Base-by-base conservation (phyloP, 1,140 invertebrate species). In the Sinonovacula constricta region DNA sequence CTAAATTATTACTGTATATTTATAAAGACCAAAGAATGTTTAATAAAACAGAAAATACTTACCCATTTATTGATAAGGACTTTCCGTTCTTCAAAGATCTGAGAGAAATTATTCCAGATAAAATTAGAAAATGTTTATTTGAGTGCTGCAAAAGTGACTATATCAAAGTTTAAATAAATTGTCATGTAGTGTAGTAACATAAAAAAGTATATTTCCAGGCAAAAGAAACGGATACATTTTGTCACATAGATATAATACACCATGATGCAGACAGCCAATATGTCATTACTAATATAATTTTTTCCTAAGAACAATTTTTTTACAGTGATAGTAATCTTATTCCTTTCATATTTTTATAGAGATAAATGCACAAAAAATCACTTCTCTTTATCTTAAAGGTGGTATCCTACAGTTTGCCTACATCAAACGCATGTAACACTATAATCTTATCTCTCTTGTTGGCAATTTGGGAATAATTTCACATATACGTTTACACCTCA, bases 11-110 rank as follows among this genome's bases (percentile, higher is more conserved):
- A 57, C 14, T 57, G 7, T 57, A n/a, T 57, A 12, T 57, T 57
- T 22, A 57, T 57, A 24, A 57, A 24, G 24, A 57, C 14, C 7
- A 24, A 7, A 57, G 26, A 57, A 57, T 49, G 10, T 49, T 49
- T 49, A n/a, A 49, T n/a, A 49, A n/a, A 49, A 49, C n/a, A 12
- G 10, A 12, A 49, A 18, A 39, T 18, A 81, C 83, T 82, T 78
- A 91, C 90, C 90, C 90, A 91, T 90, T 91, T 91, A 62, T 76
- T 82, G 24, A 90, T 82, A 12, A 91, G 66, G 30, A 80, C 78
- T 78, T 82, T 83, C 81, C 90, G 87, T 82, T 91, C 90, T 80
- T 91, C 88, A 88, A 88, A 91, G 65, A 91, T 86, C 90, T 91
- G 79, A 31, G 83, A 81, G 70, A 72, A 30, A 79, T 68, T 56